Evolutionary conservation across 2,113 vertebrate species (phyloP).

Genomic region (Todiramphus saurophagus): DNA sequence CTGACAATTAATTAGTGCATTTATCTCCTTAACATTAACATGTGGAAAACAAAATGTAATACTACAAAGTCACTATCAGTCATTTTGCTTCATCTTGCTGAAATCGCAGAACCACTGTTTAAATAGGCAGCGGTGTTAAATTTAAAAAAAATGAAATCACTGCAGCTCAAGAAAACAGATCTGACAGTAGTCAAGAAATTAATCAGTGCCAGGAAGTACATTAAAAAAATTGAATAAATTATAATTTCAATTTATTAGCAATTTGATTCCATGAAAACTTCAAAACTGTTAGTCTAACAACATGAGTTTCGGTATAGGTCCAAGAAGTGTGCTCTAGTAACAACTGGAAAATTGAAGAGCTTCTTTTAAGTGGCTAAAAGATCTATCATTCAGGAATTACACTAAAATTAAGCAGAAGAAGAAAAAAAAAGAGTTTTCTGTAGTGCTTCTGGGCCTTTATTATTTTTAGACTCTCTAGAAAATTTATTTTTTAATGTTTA

Average conservation of each 20-base stretch:
- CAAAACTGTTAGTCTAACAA: conserved; percentile 8
- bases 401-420: not conserved
- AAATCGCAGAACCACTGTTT: conserved; percentile 18
- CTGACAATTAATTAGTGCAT: conserved; percentile 19
- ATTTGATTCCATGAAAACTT: conserved; percentile 5
- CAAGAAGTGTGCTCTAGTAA: not conserved
- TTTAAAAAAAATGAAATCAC: not conserved
- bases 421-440: not conserved
- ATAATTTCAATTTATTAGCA: conserved; percentile 23
- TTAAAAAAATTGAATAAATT: conserved; percentile 17
- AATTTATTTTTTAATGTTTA: not conserved
- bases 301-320: not conserved
- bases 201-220: conserved; percentile 1
- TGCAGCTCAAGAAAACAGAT: conserved; percentile 30
- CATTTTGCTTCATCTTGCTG: conserved; percentile 4
- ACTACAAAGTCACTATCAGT: not conserved
- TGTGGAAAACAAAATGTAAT: conserved; percentile 2
- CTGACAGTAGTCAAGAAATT: conserved; percentile 26
- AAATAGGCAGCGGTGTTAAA: not conserved
- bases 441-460: not conserved
- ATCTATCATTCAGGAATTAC: not conserved
- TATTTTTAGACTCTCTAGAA: not conserved
- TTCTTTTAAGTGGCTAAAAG: not conserved
- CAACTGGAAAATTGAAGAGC: not conserved
- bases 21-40: not conserved